These are phyloP conservation scores for Notospermus geniculatus DNA, from an alignment of 1,140 invertebrate genomes.

Conservation along the genomic window DNA sequence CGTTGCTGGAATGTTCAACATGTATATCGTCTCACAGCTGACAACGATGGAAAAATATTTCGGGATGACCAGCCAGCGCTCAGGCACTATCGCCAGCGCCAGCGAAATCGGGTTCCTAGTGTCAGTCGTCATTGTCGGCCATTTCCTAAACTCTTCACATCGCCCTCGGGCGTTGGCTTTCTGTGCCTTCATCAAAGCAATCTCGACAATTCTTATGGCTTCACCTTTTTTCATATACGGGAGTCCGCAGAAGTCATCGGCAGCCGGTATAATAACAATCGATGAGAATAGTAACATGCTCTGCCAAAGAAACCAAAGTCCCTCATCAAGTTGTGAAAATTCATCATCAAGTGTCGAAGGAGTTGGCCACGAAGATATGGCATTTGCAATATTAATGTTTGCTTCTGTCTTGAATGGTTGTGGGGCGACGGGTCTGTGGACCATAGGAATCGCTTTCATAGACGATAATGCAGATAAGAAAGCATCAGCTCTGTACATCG, in stretches of 20 bases:
- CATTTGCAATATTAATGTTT: neutral
- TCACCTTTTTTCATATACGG: slow-evolving; percentile 6
- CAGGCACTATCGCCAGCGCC: neutral
- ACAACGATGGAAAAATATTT: slow-evolving; percentile 3
- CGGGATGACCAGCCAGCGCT: neutral
- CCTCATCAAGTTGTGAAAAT: neutral
- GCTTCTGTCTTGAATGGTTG: neutral
- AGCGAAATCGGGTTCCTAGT: neutral
- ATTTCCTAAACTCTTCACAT: neutral
- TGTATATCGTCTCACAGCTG: neutral
- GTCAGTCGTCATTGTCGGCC: neutral
- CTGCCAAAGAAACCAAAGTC: neutral
- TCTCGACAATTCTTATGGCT: neutral
- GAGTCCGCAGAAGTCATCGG: neutral
- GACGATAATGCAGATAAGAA: slow-evolving; percentile 2
- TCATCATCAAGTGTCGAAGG: neutral
- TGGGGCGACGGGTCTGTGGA: neutral
- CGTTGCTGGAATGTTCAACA: too few relatives aligned
- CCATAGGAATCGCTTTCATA: neutral
- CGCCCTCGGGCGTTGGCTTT: neutral
- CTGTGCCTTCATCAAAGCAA: neutral
- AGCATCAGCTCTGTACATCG: neutral
- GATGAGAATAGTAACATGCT: neutral
- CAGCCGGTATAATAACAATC: neutral
- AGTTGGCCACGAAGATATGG: neutral